Conservation (phyloP, 2,888 invertebrate genomes). For the Cryptosula pallasiana region DNA sequence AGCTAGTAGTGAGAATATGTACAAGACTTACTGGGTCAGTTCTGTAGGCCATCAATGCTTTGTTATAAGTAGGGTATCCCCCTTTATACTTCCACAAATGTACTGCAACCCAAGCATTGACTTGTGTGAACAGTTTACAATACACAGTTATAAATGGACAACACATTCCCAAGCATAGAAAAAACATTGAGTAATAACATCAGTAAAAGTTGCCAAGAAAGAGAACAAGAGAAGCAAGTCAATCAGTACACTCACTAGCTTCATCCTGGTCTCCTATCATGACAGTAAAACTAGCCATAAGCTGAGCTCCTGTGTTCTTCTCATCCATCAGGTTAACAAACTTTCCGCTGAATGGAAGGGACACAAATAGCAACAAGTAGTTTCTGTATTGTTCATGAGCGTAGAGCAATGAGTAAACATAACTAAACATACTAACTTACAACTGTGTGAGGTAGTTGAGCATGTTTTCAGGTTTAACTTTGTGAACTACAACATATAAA, state of each 20-base stretch:
- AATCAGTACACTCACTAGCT: slow-evolving; percentile 54
- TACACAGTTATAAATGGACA: no score
- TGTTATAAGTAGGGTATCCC: slow-evolving; percentile 69
- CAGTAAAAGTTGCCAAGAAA: no score
- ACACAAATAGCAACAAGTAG: neutral
- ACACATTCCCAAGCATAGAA: no score
- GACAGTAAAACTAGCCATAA: slow-evolving; percentile 94
- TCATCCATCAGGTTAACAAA: slow-evolving; percentile 61
- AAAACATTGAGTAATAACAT: no score
- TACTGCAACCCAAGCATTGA: slow-evolving; percentile 56
- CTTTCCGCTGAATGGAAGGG: slow-evolving; percentile 37
- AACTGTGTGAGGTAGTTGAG: slow-evolving; percentile 82
- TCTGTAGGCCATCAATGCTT: slow-evolving; percentile 44
- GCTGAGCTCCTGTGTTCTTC: slow-evolving; percentile 68
- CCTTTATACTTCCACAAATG: slow-evolving; percentile 94
- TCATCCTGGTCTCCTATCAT: slow-evolving; percentile 96
- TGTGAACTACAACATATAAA: slow-evolving; percentile 62
- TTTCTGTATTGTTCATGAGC: no score
- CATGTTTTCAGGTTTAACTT: slow-evolving; percentile 82
- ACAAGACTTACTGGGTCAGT: slow-evolving; percentile 29
- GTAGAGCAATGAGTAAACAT: no score
- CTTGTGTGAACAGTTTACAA: no score
- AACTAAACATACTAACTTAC: slow-evolving; percentile 70
- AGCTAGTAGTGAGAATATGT: no score
- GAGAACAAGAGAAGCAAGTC: neutral